Base-by-base conservation (phyloP, 2,888 invertebrate genomes). In the Dromius quadrimaculatus region DNA sequence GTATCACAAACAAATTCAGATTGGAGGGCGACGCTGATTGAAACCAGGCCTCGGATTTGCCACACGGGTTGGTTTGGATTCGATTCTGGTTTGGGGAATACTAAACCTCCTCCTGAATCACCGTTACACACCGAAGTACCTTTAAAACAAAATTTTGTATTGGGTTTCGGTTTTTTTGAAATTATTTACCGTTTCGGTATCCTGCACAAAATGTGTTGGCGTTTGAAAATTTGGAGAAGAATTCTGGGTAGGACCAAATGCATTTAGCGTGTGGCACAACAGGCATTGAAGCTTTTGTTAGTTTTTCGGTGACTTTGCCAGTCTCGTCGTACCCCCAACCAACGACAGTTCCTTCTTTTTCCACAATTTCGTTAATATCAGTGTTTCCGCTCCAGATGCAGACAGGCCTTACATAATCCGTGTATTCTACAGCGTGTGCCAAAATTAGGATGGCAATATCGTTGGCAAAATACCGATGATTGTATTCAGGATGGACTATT, bases 181-280 rank as follows among this genome's bases (percentile, higher is more conserved):
- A 6, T 32, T 34, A 65, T 73, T 72, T 79, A 83, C 84, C 83
- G 73, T 84, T 84, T 72, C 77, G 75, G 73, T 81, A 84, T 9
- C 83, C 83, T 1, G 84, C 84, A 73, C 84, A 84, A 72, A 79
- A 89, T 0, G 87, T 87, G 74, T 83, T 86, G 0, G 86, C 84
- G 0, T 85, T 86, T 0, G 87, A 87, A 77, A 87, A 88, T 36
- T 85, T 81, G 0, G 85, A 85, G 78, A 86, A 88, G 82, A 88
- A 88, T 61, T 87, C 86, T 74, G 86, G 86, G 79, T 86, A 86
- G 0, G 87, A 88, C 71, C 87, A 81, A 74, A 88, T 84, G 78
- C 89, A 89, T 4, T 86, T 86, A 76, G 86, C 85, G 72, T 85
- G 85, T 73, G 86, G 84, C 0, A 88, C 87, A 5, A 88, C 83